A percentile compares a stretch with the other conserved stretches of the same genome.
Conservation (phyloP, 2,797 vertebrate species). For the Poliocrania exsul region DNA sequence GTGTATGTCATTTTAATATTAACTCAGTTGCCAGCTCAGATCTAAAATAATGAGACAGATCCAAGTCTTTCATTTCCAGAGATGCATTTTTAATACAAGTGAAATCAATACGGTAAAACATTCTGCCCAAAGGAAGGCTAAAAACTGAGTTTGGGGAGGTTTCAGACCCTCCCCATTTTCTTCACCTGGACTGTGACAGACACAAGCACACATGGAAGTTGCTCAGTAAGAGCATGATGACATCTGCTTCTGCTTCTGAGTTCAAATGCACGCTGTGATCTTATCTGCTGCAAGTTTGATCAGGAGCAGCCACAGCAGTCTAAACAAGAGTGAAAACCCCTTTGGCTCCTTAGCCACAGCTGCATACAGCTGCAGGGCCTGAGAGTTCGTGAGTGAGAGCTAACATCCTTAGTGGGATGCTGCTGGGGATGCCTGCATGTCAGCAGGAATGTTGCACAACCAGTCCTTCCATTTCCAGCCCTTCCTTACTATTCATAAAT, state of each 20-base stretch:
- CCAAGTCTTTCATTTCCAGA: background rate
- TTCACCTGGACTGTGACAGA: background rate
- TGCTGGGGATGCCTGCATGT: background rate
- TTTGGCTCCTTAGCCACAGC: background rate
- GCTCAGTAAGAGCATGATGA: background rate
- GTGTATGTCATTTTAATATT: constrained; percentile 15
- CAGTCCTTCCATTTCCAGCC: background rate
- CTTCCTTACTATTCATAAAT: background rate
- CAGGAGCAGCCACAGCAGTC: background rate
- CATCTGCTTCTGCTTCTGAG: background rate
- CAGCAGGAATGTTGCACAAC: background rate
- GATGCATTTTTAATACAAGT: background rate
- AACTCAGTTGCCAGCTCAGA: constrained; percentile 14
- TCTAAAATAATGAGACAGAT: constrained; percentile 36
- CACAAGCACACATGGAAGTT: background rate
- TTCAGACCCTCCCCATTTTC: background rate
- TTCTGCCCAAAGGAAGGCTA: background rate
- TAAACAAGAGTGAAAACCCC: background rate
- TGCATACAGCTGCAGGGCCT: background rate
- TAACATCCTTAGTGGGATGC: background rate
- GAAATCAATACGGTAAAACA: background rate
- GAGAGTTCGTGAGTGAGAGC: background rate
- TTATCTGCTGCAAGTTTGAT: constrained; percentile 25
- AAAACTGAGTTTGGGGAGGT: background rate
- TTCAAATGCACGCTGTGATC: background rate